phyloP scores from a whole-genome alignment of 2,888 invertebrate species.

The Monopis laevigella region DNA sequence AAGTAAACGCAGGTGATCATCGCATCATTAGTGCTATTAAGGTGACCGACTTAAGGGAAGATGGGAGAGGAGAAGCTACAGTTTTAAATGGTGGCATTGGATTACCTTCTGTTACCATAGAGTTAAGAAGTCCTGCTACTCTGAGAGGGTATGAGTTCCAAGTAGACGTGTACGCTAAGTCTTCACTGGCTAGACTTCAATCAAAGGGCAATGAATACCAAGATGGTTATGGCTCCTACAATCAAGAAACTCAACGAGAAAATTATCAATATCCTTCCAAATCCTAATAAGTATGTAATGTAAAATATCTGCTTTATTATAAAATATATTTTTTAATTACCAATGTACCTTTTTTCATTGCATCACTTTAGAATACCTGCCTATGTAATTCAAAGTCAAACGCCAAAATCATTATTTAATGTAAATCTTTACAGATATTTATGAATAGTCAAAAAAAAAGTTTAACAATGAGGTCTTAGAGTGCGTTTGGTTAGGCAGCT shows the following conservation, averaged over 20 bases:
- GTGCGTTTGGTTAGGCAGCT: no score
- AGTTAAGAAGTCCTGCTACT: conserved; percentile 40
- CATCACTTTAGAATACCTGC: no score
- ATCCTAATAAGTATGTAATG: no score
- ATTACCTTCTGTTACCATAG: conserved; percentile 37
- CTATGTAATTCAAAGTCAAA: no score
- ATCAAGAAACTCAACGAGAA: background rate
- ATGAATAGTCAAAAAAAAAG: no score
- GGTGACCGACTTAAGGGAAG: conserved; percentile 42
- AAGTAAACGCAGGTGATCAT: conserved; percentile 32
- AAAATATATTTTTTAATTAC: no score
- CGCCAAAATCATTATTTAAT: no score
- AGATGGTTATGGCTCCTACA: background rate
- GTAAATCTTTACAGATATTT: no score
- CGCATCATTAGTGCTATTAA: conserved; percentile 42
- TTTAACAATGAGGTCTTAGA: no score
- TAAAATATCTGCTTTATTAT: no score
- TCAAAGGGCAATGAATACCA: conserved; percentile 26
- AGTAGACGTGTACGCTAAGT: conserved; percentile 39
- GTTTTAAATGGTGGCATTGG: conserved; percentile 47
- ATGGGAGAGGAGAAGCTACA: conserved; percentile 40
- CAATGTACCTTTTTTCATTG: no score
- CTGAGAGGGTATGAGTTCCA: conserved; percentile 47
- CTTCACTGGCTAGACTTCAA: conserved; percentile 27
- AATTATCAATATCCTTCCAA: background rate